Evolutionary conservation across 2,113 vertebrate species (phyloP), one percentile per base, ranked within the genome.

Genomic region (Nothocercus nigrocapillus): DNA sequence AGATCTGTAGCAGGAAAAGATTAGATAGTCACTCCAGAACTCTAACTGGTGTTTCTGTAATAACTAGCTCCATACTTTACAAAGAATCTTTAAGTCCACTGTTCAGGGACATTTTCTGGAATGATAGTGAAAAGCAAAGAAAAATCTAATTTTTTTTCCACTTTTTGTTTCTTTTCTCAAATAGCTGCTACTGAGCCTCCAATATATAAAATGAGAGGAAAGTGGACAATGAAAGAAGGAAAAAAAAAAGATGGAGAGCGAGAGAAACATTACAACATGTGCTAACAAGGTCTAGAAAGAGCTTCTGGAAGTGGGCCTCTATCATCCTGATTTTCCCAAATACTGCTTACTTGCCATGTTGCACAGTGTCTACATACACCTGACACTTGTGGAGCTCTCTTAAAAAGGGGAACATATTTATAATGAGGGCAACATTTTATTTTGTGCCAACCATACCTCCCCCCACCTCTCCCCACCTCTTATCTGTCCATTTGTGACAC

Each of bases 171-270:
- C 54, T 32, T 58, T 30, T 58, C 13, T 54, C 27, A 54, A 54
- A 32, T 56, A 45, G 38, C 19, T 56, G 54, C 36, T 51, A 78
- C 44, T 63, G 73, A 83, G n/a, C 40, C 95, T 64, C 80, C 80
- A 86, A 64, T 16, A 16, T 70, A 83, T 51, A 88, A 88, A 93
- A 81, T 13, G 54, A 72, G 64, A 64, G 67, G n/a, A 67, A 86
- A 66, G 30, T 7, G 42, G 82, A 88, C 4, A 79, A 28, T 22
- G 8, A 64, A 51, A 47, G 45, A 61, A 59, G 13, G 63, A 76
- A 54, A 51, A 22, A 20, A 1, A 7, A 11, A 8, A 51, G 22
- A 47, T 19, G 21, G 47, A 49, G 10, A 89, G 36, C 91, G 79
- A 77, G 6, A 88, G 3, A 30, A 30, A 16, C 53, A 54, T 30